These are phyloP conservation scores for Drosophila burlai DNA, from an alignment of 1,140 invertebrate genomes.

Conservation along the genomic window DNA sequence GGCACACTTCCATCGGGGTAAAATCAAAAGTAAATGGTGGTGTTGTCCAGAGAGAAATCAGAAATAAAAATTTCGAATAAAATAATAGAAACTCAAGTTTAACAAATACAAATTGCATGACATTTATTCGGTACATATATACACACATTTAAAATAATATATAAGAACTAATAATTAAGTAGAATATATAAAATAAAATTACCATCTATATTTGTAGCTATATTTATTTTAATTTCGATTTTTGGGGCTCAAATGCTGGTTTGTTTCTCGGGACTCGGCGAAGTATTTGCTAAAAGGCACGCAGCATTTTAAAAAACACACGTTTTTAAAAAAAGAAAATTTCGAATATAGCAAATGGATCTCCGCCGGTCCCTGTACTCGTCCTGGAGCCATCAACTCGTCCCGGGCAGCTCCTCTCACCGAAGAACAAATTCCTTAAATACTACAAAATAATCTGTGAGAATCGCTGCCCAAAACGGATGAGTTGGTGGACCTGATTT, in stretches of 20 bases:
- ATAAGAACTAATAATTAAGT: slow-evolving; percentile 59
- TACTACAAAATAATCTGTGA: slow-evolving; percentile 72
- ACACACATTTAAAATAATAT: slow-evolving; percentile 58
- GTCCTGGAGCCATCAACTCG: slow-evolving; percentile 28
- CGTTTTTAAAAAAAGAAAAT: slow-evolving; percentile 78
- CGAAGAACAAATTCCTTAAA: slow-evolving; percentile 74
- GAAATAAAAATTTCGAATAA: slow-evolving; percentile 19
- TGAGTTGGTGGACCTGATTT: slow-evolving; percentile 23
- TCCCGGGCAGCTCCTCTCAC: slow-evolving; percentile 11
- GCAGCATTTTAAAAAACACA: slow-evolving; percentile 84
- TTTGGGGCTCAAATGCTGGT: slow-evolving; percentile 22
- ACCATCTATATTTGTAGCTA: slow-evolving; percentile 41
- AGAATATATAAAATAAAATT: slow-evolving; percentile 56
- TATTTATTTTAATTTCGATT: slow-evolving; percentile 18
- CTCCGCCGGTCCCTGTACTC: slow-evolving; percentile 40
- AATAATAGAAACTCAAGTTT: slow-evolving; percentile 52
- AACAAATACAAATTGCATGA: slow-evolving; percentile 63
- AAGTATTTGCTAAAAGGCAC: slow-evolving; percentile 81
- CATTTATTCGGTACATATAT: slow-evolving; percentile 67
- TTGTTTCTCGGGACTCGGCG: slow-evolving; percentile 36
- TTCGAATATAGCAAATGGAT: slow-evolving; percentile 70
- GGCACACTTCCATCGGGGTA: slow-evolving; percentile 53
- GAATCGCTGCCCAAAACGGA: slow-evolving; percentile 18
- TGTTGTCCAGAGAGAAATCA: slow-evolving; percentile 14
- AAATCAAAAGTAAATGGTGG: slow-evolving; percentile 19